These are phyloP conservation scores for Aphelenchoides bicaudatus DNA, from an alignment of 2,888 invertebrate species.

Conservation along the genomic window DNA sequence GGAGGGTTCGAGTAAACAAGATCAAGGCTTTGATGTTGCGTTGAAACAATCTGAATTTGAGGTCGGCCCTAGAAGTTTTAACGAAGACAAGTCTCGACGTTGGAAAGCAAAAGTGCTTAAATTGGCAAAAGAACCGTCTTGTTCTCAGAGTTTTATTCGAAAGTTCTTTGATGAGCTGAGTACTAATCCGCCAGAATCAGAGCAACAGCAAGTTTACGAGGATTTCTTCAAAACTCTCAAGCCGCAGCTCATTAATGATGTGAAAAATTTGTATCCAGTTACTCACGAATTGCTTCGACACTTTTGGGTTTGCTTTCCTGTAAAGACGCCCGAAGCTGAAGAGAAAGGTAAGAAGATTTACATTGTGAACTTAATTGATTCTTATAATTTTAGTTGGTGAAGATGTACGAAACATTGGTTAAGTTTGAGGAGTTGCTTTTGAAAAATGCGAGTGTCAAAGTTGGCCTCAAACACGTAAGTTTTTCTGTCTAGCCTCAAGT, in stretches of 20 bases:
- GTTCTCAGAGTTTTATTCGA: constrained; percentile 11
- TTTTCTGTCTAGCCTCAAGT: background rate
- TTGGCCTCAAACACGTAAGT: constrained; percentile 38
- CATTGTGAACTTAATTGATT: background rate
- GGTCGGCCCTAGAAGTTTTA: background rate
- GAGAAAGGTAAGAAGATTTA: constrained; percentile 64
- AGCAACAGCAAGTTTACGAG: constrained; percentile 1
- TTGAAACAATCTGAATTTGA: background rate
- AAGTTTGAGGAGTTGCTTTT: constrained; percentile 40
- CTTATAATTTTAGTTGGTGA: constrained; percentile 32
- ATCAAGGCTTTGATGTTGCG: background rate
- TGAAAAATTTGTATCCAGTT: constrained; percentile 79
- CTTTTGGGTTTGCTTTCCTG: constrained; percentile 88
- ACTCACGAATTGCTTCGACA: constrained; percentile 83
- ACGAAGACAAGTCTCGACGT: too few species aligned
- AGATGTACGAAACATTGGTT: constrained; percentile 44
- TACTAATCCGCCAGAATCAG: constrained; percentile 16
- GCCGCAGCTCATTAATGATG: constrained; percentile 67
- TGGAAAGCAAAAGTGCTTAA: background rate
- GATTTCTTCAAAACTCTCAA: constrained; percentile 23
- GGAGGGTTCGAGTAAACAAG: background rate
- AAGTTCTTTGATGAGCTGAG: constrained; percentile 24
- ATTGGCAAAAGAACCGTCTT: background rate
- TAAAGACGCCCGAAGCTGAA: constrained; percentile 73
- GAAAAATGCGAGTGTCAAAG: constrained; percentile 24